Evolutionary conservation across 2,888 invertebrate species (phyloP), one percentile per base, ranked within the genome.

Genomic region (Tachystola acroxantha): DNA sequence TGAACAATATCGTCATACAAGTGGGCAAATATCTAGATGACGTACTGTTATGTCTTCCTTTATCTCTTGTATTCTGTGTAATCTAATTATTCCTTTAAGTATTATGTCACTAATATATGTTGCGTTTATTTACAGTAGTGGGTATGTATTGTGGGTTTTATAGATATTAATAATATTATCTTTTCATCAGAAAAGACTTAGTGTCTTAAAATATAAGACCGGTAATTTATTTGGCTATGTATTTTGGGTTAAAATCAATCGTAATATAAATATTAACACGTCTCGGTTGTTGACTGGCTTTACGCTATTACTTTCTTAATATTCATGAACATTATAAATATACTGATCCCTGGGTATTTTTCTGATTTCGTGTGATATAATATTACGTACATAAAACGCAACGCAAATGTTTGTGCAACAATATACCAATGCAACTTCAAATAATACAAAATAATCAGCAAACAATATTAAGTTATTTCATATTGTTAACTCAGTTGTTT

Each of bases 221-320:
- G n/a, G n/a, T n/a, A n/a, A n/a, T n/a, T n/a, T n/a, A n/a, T n/a
- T n/a, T n/a, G n/a, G n/a, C n/a, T 16, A 16, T 16, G 16, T 16
- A 16, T 16, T 4, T 16, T 16, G 16, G 6, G 6, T 6, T 16
- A 16, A 16, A 16, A 16, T 6, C 3, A 4, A 16, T 16, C 24
- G n/a, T n/a, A 24, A 2, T 24, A 6, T 6, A 32, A 27, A 30
- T 33, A 35, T 32, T 10, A 12, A 28, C 24, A 26, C 28, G 25
- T 14, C 25, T 35, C 32, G 39, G 43, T 44, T 45, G 41, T 37
- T 35, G 27, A n/a, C 11, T 27, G 27, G 7, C 27, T 27, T 27
- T 10, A 4, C 9, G 9, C 5, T 7, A 2, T 25, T 6, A 25
- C 10, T 24, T 24, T n/a, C 2, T n/a, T 24, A 24, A 24, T 24